Conservation (phyloP, 1,140 invertebrate genomes). For the Triops cancriformis region DNA sequence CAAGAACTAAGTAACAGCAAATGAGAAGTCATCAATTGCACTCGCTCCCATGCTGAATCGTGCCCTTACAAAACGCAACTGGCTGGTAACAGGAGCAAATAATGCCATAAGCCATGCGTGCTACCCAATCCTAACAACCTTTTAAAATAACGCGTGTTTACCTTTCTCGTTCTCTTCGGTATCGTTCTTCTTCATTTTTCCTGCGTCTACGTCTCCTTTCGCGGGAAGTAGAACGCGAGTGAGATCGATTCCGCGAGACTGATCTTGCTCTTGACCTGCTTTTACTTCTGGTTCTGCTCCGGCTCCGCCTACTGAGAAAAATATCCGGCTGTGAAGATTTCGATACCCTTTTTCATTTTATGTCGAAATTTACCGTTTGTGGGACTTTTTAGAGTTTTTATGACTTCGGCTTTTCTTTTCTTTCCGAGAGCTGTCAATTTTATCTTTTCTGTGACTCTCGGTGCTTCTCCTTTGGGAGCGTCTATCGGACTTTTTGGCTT, state of each 20-base stretch:
- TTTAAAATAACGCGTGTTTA: too few species aligned
- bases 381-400: not conserved
- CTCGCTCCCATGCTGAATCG: conserved; percentile 9
- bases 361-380: not conserved
- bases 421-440: not conserved
- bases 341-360: too few species aligned
- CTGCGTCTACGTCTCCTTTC: conserved; percentile 4
- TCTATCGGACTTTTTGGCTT: not conserved
- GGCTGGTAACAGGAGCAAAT: too few species aligned
- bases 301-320: not conserved
- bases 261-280: not conserved
- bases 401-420: not conserved
- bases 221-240: not conserved
- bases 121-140: too few species aligned
- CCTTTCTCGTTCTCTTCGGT: conserved; percentile 17
- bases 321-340: not conserved
- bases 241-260: not conserved
- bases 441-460: not conserved
- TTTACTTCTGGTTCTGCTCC: not conserved
- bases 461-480: not conserved
- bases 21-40: not conserved
- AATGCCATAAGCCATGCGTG: too few species aligned
- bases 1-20: not conserved
- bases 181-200: not conserved
- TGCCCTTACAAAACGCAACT: too few species aligned